Percentiles rank a stretch among this genome's conserved stretches.
Evolutionary conservation across 1,140 invertebrate species (phyloP).

Genomic region (Archivesica marissinica): DNA sequence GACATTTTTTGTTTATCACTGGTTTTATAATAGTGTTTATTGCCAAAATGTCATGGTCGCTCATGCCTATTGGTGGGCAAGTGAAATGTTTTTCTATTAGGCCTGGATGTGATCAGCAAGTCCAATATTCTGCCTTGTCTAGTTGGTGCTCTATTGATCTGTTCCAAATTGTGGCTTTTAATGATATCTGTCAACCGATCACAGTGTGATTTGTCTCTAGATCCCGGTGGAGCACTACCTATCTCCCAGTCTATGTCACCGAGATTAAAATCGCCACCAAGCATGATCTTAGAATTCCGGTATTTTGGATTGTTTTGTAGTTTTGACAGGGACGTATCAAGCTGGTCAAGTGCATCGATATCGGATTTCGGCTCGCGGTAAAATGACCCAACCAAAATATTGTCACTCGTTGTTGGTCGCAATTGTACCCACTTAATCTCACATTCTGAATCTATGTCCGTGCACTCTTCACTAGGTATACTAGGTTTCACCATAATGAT

Average conservation of each 20-base stretch:
- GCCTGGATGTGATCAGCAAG: slow-evolving; percentile 3
- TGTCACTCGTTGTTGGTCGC: slow-evolving; percentile 5
- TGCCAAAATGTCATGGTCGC: slow-evolving; percentile 8
- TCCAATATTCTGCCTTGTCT: not conserved
- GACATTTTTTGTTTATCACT: not conserved
- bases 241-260: slow-evolving; percentile 40
- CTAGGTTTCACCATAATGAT: too few species aligned
- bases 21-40: not conserved
- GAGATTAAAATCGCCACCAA: slow-evolving; percentile 52
- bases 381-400: slow-evolving; percentile 3
- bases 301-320: not conserved
- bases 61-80: not conserved
- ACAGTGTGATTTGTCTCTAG: slow-evolving; percentile 19
- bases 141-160: not conserved
- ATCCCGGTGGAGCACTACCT: not conserved
- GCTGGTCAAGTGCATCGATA: not conserved
- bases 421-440: slow-evolving; percentile 36
- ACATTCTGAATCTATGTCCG: slow-evolving; percentile 16
- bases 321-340: not conserved
- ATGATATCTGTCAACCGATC: not conserved
- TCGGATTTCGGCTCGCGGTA: slow-evolving; percentile 20
- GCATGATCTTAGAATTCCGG: slow-evolving; percentile 21
- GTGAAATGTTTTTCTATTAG: not conserved
- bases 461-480: too few species aligned
- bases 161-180: not conserved